These are phyloP conservation scores for Dreissena rostriformis DNA, from an alignment of 1,140 invertebrate species.

Conservation along the genomic window DNA sequence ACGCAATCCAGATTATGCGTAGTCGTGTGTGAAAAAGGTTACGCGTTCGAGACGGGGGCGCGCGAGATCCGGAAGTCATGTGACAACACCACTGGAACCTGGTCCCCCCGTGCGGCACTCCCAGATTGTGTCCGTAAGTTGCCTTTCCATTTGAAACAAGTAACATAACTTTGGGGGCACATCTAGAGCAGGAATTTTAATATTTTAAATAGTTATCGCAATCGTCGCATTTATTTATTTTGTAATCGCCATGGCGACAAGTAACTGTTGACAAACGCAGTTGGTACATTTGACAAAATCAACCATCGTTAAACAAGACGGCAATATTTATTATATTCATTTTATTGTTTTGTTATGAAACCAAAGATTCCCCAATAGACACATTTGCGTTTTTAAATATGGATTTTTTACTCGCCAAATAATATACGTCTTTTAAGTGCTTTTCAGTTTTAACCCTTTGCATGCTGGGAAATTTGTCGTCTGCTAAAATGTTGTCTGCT, in stretches of 20 bases:
- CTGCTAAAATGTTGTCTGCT: too few relatives aligned
- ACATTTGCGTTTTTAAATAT: too few relatives aligned
- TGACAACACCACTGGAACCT: not conserved
- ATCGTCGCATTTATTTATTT: not conserved
- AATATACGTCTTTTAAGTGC: too few relatives aligned
- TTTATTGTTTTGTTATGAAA: too few relatives aligned
- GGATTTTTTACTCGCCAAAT: too few relatives aligned
- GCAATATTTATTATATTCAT: too few relatives aligned
- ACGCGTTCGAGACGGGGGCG: constrained; percentile 34
- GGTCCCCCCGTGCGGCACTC: not conserved
- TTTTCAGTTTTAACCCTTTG: too few relatives aligned
- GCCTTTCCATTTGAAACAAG: not conserved
- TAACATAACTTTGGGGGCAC: not conserved
- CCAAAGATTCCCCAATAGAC: too few relatives aligned
- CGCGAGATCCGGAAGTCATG: constrained; percentile 3
- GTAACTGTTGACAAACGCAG: not conserved
- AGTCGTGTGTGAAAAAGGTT: constrained; percentile 30
- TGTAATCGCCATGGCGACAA: not conserved
- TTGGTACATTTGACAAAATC: too few relatives aligned
- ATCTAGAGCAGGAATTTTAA: not conserved
- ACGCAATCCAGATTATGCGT: too few relatives aligned
- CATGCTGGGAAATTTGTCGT: too few relatives aligned
- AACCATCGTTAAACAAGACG: too few relatives aligned
- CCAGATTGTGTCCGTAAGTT: constrained; percentile 37
- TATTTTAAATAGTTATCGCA: not conserved